phyloP scores from a whole-genome alignment of 2,797 vertebrate genomes.

The Phrynocephalus forsythii region DNA sequence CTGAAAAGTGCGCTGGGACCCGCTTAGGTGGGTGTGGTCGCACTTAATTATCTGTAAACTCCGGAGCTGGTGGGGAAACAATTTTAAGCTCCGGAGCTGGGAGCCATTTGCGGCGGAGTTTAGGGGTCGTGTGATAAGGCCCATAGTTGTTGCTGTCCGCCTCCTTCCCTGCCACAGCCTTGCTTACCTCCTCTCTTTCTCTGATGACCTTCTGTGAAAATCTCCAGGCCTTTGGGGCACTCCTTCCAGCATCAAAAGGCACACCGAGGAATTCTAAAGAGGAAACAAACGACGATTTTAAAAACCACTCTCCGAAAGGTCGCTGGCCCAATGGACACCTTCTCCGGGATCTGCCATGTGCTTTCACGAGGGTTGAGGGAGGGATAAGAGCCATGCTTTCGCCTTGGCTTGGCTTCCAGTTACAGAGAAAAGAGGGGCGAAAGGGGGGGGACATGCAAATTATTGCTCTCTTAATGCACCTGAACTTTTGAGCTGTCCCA shows the following conservation, averaged over 20 bases:
- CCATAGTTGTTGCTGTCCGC: background rate
- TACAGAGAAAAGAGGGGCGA: background rate
- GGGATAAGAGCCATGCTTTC: background rate
- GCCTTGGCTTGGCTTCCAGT: background rate
- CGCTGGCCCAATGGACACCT: background rate
- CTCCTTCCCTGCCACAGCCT: background rate
- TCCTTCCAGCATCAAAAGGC: slow-evolving; percentile 36
- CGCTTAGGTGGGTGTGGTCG: no score
- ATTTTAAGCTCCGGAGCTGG: no score
- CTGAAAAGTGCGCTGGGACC: no score
- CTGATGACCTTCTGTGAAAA: slow-evolving; percentile 61
- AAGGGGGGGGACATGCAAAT: no score
- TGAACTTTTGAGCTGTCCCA: background rate
- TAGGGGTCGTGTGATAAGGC: no score
- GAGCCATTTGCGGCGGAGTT: no score
- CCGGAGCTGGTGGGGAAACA: no score
- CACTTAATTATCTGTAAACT: no score
- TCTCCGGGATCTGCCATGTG: background rate
- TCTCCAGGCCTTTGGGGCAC: slow-evolving; percentile 49
- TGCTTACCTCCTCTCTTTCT: slow-evolving; percentile 47
- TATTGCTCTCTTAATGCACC: background rate
- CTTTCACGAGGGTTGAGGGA: background rate
- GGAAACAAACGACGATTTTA: slow-evolving; percentile 40
- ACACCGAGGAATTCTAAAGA: slow-evolving; percentile 42
- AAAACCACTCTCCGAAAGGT: slow-evolving; percentile 49